Evolutionary conservation across 2,113 vertebrate genomes (phyloP).

Genomic region (Coregonus clupeaformis): DNA sequence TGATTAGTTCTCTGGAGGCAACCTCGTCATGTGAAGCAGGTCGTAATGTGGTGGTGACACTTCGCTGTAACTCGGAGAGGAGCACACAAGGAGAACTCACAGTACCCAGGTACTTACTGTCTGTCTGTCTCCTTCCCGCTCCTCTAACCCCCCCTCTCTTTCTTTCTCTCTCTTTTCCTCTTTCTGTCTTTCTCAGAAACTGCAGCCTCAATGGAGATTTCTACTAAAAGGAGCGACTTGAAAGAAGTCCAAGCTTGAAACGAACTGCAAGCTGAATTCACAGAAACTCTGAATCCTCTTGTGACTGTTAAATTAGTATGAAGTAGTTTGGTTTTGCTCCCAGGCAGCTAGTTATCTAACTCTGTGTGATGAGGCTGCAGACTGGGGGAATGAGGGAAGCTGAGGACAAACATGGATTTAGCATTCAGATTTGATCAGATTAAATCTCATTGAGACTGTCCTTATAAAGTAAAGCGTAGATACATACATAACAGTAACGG

Average conservation of each 20-base stretch:
- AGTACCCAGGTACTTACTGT: slow-evolving; percentile 82
- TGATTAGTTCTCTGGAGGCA: slow-evolving; percentile 79
- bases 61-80: slow-evolving; percentile 86
- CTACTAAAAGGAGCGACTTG: slow-evolving; percentile 15
- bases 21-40: slow-evolving; percentile 89
- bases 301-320: slow-evolving; percentile 1
- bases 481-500: background rate
- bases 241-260: slow-evolving; percentile 12
- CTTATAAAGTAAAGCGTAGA: no score
- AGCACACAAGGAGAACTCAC: slow-evolving; percentile 80
- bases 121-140: background rate
- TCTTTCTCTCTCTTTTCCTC: background rate
- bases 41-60: slow-evolving; percentile 85
- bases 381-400: no score
- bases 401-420: no score
- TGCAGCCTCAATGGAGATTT: background rate
- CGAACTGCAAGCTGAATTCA: background rate
- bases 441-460: no score
- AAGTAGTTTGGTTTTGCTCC: no score
- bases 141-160: background rate
- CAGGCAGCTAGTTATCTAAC: no score
- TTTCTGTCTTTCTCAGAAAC: background rate
- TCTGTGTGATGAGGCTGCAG: no score
- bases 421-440: no score
- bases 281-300: background rate